phyloP scores from a whole-genome alignment of 2,113 vertebrate genomes.

The Pampusana beccarii region DNA sequence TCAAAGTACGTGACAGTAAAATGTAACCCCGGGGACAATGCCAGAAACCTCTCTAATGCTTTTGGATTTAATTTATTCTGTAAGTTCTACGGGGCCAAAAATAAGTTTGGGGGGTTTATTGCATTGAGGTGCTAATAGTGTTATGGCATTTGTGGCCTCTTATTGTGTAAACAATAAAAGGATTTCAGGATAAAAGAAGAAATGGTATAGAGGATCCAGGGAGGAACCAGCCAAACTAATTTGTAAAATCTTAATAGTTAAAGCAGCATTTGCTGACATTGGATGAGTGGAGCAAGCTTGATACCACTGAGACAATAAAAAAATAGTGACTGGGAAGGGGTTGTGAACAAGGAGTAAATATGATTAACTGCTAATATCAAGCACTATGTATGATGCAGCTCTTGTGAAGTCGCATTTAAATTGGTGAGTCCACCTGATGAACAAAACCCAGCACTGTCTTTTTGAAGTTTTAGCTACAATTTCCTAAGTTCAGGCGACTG shows the following conservation, averaged over 20 bases:
- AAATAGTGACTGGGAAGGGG: background rate
- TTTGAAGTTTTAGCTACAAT: background rate
- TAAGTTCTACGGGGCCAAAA: background rate
- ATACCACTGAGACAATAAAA: background rate
- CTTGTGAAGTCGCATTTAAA: background rate
- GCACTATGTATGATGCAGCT: background rate
- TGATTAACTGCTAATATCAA: background rate
- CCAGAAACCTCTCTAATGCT: background rate
- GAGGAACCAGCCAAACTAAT: background rate
- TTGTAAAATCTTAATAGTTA: background rate
- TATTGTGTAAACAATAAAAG: background rate
- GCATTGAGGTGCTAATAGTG: background rate
- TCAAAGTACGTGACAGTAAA: background rate
- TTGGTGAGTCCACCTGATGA: background rate
- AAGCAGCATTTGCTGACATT: background rate
- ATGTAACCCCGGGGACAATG: background rate
- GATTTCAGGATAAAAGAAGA: background rate
- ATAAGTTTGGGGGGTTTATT: background rate
- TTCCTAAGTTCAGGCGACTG: background rate
- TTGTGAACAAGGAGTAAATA: background rate
- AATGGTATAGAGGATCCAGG: background rate
- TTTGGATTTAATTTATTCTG: background rate
- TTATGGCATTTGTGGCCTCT: background rate
- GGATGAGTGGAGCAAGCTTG: background rate
- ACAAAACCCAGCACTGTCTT: background rate